Base-by-base conservation (phyloP, 2,888 invertebrate genomes). In the Dicyrtoma fusca region DNA sequence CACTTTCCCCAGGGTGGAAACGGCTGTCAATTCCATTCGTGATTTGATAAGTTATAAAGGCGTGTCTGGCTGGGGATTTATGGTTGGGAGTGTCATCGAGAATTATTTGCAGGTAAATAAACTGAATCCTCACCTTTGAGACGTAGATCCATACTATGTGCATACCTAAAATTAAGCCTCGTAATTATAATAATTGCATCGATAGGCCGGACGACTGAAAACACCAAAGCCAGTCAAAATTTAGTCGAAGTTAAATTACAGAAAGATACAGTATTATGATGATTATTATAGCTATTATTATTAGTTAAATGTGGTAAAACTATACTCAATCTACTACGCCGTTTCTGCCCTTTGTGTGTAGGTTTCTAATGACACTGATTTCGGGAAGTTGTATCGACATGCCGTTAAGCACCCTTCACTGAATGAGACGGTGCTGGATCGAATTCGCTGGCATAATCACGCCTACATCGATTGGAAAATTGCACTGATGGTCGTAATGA, bases 1-100 rank as follows among this genome's bases (percentile, higher is more conserved):
- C 53, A 95, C 95, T 0, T 95, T 95, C 82, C 95, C 95, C 0
- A 91, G 92, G 83, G 89, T 90, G 81, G 90, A 91, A 82, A 85
- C 87, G 44, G 88, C 91, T 0, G 88, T 93, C 26, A 88, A 89
- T 2, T 89, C 88, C 0, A 83, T 93, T 0, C 85, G 88, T 0
- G 90, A 91, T 75, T 83, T 93, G 11, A 78, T 92, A 65, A 80
- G 79, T 4, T 77, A 81, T 42, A 81, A 81, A 0, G 84, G 85
- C 66, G 83, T 82, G 1, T 84, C 91, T 51, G 89, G 90, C 0
- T 94, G 93, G 91, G 91, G 93, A 0, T 86, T 92, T 45, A 86
- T 88, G 1, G 88, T 88, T 78, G 90, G 89, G 1, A 91, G 92
- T n/a, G 91, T 88, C 81, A 86, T 95, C 71, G 91, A 92, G 82